Conservation (phyloP, 2,888 invertebrate species). For the Xestia ashworthii region DNA sequence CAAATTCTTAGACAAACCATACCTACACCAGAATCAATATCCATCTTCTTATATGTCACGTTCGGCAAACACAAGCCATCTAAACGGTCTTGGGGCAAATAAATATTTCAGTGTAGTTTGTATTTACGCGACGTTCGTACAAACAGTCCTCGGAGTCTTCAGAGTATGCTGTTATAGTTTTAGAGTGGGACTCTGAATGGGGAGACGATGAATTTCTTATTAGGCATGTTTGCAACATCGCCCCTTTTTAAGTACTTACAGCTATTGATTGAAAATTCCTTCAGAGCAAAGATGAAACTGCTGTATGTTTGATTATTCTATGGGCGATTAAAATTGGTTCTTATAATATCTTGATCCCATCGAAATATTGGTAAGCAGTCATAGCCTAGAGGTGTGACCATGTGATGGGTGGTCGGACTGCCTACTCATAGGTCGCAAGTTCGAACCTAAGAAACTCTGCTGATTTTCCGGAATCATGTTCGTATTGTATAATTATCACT, state of each 20-base stretch:
- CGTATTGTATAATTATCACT: too few relatives aligned
- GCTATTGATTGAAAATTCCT: neutral
- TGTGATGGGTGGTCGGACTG: too few relatives aligned
- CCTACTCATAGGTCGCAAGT: too few relatives aligned
- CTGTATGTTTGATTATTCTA: neutral
- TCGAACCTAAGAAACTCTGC: too few relatives aligned
- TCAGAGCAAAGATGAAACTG: neutral
- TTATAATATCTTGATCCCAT: neutral
- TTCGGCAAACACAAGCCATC: constrained; percentile 74
- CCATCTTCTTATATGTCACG: constrained; percentile 72
- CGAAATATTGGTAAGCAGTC: neutral
- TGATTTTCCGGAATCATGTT: too few relatives aligned
- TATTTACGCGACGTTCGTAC: constrained; percentile 72
- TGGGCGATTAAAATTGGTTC: neutral
- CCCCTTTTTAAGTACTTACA: too few relatives aligned
- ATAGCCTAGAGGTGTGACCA: too few relatives aligned
- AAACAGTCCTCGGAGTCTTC: constrained; percentile 58
- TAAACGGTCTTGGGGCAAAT: constrained; percentile 71
- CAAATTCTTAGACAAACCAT: constrained; percentile 69
- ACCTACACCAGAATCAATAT: constrained; percentile 66
- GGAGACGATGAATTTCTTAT: constrained; percentile 50
- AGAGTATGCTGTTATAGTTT: constrained; percentile 62
- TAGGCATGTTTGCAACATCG: neutral
- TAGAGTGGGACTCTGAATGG: constrained; percentile 35
- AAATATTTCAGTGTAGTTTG: constrained; percentile 74